These are phyloP conservation scores for Amphilophus citrinellus DNA, from an alignment of 2,113 vertebrate species.

Conservation along the genomic window DNA sequence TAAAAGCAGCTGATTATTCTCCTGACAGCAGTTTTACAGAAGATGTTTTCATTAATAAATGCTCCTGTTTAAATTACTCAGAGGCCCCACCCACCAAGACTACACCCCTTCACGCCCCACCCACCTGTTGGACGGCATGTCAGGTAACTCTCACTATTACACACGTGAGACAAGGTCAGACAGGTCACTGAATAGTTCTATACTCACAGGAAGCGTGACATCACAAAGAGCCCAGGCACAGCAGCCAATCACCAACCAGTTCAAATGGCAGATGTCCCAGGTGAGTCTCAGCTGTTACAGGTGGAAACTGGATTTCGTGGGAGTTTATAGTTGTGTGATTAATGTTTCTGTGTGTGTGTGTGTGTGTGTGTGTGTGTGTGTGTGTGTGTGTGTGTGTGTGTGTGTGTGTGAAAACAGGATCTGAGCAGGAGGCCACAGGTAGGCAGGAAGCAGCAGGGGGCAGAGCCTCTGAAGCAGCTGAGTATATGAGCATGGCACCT, in stretches of 20 bases:
- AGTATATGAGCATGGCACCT: background rate
- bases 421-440: background rate
- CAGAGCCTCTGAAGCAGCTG: background rate
- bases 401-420: background rate
- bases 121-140: background rate
- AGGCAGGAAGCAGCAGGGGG: background rate
- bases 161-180: background rate
- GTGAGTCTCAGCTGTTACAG: slow-evolving; percentile 25
- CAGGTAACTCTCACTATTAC: slow-evolving; percentile 32
- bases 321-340: background rate
- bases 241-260: slow-evolving; percentile 27
- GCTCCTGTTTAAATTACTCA: background rate
- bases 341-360: background rate
- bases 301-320: background rate
- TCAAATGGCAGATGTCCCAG: background rate
- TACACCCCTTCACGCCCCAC: background rate
- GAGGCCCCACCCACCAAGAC: background rate
- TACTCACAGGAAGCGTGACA: slow-evolving; percentile 18
- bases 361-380: background rate
- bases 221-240: slow-evolving; percentile 2
- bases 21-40: background rate
- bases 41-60: background rate
- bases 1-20: background rate
- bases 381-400: background rate
- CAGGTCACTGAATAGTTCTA: background rate